phyloP scores from a whole-genome alignment of 2,888 invertebrate species.

The Campopleginae sp. region DNA sequence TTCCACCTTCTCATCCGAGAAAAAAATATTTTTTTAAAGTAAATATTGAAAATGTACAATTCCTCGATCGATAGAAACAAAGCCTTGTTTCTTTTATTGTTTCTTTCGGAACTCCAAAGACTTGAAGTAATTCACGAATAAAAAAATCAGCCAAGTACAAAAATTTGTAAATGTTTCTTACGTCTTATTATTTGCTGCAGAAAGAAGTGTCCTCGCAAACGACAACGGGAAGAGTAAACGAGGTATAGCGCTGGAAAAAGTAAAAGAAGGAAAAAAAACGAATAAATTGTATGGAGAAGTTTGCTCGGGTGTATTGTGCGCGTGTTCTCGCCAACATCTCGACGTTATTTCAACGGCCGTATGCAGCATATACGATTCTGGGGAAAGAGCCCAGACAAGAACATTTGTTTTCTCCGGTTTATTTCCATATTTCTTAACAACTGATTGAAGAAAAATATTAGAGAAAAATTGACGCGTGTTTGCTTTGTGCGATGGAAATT shows the following conservation, averaged over 20 bases:
- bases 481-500: neutral
- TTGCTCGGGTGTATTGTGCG: constrained; percentile 29
- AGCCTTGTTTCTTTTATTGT: too few relatives aligned
- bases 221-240: constrained; percentile 2
- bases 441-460: neutral
- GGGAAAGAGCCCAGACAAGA: neutral
- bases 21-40: neutral
- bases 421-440: neutral
- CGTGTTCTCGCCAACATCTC: constrained; percentile 32
- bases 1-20: neutral
- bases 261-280: constrained; percentile 29
- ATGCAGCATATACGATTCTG: constrained; percentile 35
- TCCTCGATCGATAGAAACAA: neutral
- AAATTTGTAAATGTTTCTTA: neutral
- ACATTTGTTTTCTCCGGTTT: constrained; percentile 8
- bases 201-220: constrained; percentile 39
- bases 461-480: neutral
- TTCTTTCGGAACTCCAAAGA: neutral
- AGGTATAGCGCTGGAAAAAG: constrained; percentile 7
- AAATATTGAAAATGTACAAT: neutral
- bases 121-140: neutral
- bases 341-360: constrained; percentile 34
- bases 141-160: neutral
- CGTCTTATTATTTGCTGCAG: constrained; percentile 22
- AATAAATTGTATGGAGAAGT: constrained; percentile 26